phyloP scores from a whole-genome alignment of 2,113 vertebrate genomes.

The Muscicapa adusta region DNA sequence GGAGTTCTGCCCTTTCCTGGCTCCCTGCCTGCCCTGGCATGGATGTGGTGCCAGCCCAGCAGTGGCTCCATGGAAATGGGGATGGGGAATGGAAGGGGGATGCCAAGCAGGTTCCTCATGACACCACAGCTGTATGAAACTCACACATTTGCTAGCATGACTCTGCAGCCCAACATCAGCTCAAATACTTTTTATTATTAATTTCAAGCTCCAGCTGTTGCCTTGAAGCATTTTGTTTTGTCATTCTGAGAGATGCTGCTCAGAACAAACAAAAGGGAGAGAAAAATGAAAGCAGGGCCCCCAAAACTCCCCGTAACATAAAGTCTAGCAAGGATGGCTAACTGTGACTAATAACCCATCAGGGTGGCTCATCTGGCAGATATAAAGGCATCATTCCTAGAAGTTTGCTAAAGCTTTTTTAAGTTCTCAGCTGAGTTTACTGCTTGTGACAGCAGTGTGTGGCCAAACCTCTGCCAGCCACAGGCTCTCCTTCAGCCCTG shows the following conservation, averaged over 20 bases:
- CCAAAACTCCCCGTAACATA: conserved; percentile 31
- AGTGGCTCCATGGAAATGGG: neutral
- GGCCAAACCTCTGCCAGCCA: neutral
- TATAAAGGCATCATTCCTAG: conserved; percentile 22
- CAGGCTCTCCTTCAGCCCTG: no score
- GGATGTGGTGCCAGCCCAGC: neutral
- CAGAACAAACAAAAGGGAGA: conserved; percentile 44
- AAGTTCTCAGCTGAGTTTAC: neutral
- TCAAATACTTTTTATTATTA: conserved; percentile 60
- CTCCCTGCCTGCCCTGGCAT: neutral
- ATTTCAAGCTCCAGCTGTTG: conserved; percentile 66
- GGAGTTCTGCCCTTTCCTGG: neutral
- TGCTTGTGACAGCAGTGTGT: neutral
- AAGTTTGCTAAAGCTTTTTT: conserved; percentile 22
- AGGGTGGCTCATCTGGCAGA: conserved; percentile 32
- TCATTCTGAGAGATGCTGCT: conserved; percentile 4
- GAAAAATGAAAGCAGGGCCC: conserved; percentile 58
- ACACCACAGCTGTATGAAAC: neutral
- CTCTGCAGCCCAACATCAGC: neutral
- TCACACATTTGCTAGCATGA: neutral
- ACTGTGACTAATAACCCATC: conserved; percentile 47
- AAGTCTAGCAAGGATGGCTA: conserved; percentile 33
- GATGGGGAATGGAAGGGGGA: neutral
- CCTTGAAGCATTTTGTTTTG: conserved; percentile 61
- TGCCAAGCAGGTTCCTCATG: neutral